Conservation (phyloP, 2,888 invertebrate genomes). For the Standfussiana lucernea region DNA sequence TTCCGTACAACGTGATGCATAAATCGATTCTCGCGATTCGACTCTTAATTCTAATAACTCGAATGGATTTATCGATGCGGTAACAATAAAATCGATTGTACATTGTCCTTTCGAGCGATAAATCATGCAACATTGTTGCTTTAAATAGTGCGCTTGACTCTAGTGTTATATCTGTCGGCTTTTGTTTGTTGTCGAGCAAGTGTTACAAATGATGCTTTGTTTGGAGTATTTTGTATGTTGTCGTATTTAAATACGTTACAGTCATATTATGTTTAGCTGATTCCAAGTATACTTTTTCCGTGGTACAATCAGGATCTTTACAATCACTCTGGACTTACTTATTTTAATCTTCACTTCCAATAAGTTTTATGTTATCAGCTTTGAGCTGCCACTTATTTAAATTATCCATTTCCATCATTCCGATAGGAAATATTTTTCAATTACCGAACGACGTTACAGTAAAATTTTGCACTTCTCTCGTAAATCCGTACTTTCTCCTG, state of each 20-base stretch:
- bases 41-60: slow-evolving; percentile 76
- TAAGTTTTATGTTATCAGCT: slow-evolving; percentile 19
- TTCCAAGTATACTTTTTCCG: neutral
- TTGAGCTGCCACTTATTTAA: slow-evolving; percentile 22
- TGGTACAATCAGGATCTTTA: neutral
- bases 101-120: slow-evolving; percentile 78
- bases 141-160: slow-evolving; percentile 54
- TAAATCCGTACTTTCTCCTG: slow-evolving; percentile 70
- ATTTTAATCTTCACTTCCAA: slow-evolving; percentile 1
- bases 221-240: slow-evolving; percentile 39
- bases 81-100: slow-evolving; percentile 81
- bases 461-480: slow-evolving; percentile 68
- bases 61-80: slow-evolving; percentile 77
- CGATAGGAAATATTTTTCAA: slow-evolving; percentile 60
- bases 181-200: slow-evolving; percentile 60
- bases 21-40: slow-evolving; percentile 81
- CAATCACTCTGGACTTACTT: neutral
- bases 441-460: slow-evolving; percentile 57
- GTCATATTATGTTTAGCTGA: neutral
- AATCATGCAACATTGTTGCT: slow-evolving; percentile 72
- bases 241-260: slow-evolving; percentile 31
- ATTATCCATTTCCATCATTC: slow-evolving; percentile 32
- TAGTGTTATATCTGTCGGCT: slow-evolving; percentile 56
- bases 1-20: slow-evolving; percentile 82
- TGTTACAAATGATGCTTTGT: slow-evolving; percentile 61